Evolutionary conservation across 1,140 invertebrate species (phyloP).

Genomic region (Apis dorsata): DNA sequence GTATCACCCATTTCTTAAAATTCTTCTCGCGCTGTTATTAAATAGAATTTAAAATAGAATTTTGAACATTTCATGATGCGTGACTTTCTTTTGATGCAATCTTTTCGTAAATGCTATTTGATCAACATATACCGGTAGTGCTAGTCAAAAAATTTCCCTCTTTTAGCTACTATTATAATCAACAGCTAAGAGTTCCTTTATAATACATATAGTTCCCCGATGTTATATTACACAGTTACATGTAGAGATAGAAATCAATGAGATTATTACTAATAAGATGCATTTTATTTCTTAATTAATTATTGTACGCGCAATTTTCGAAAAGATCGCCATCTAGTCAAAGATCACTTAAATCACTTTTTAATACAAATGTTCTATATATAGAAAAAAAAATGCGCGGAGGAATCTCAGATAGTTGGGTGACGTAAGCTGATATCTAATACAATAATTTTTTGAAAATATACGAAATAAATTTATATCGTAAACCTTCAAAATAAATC

Average conservation of each 20-base stretch:
- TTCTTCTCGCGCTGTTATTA: constrained; percentile 33
- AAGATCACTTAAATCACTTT: constrained; percentile 35
- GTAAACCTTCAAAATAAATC: not conserved
- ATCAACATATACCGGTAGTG: constrained; percentile 31
- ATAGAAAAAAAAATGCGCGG: constrained; percentile 15
- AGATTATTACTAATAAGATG: constrained; percentile 50
- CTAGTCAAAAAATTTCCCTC: constrained; percentile 32
- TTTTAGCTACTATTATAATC: constrained; percentile 44
- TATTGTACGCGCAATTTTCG: constrained; percentile 44
- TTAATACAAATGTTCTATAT: constrained; percentile 21
- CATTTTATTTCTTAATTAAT: constrained; percentile 36
- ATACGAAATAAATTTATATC: not conserved
- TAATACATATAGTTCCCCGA: constrained; percentile 28
- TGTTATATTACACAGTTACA: constrained; percentile 45
- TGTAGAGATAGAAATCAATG: constrained; percentile 42
- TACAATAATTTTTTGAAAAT: not conserved
- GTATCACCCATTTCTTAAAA: constrained; percentile 17
- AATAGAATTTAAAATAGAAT: constrained; percentile 8
- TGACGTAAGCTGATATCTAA: constrained; percentile 39
- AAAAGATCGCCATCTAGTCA: constrained; percentile 53
- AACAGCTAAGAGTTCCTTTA: constrained; percentile 42
- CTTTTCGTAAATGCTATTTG: constrained; percentile 47
- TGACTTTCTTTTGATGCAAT: constrained; percentile 48
- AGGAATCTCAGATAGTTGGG: constrained; percentile 39
- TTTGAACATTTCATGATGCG: constrained; percentile 5